Percentiles rank a stretch among this genome's conserved stretches.
Conservation (phyloP, 1,140 invertebrate genomes). For the Ips nitidus region DNA sequence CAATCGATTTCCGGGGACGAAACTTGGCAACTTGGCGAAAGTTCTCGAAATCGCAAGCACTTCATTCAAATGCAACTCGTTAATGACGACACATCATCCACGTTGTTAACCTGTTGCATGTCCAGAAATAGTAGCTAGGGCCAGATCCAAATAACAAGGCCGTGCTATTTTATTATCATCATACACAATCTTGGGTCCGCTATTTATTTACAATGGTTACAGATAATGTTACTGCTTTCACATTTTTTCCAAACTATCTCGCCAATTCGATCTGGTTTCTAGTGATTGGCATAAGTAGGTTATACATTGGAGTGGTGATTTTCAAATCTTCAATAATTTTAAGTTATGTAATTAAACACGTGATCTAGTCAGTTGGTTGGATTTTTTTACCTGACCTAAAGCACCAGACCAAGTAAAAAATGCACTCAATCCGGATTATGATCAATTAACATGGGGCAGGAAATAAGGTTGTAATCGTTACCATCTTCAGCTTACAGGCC, state of each 20-base stretch:
- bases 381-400: background rate
- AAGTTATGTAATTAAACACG: background rate
- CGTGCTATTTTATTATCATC: background rate
- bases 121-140: background rate
- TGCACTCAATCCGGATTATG: background rate
- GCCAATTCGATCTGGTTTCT: constrained; percentile 8
- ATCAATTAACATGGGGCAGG: background rate
- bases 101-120: background rate
- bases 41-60: background rate
- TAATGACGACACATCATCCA: background rate
- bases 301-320: background rate
- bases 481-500: background rate
- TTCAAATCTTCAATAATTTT: background rate
- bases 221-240: background rate
- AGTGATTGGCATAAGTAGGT: constrained; percentile 11
- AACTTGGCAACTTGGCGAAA: no score
- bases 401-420: background rate
- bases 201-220: no score
- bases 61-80: background rate
- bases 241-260: constrained; percentile 9
- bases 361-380: background rate
- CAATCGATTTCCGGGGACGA: no score
- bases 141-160: background rate
- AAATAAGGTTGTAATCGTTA: background rate
- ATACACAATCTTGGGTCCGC: background rate